Conservation (phyloP, 1,140 invertebrate species). For the Lepidostoma basale region DNA sequence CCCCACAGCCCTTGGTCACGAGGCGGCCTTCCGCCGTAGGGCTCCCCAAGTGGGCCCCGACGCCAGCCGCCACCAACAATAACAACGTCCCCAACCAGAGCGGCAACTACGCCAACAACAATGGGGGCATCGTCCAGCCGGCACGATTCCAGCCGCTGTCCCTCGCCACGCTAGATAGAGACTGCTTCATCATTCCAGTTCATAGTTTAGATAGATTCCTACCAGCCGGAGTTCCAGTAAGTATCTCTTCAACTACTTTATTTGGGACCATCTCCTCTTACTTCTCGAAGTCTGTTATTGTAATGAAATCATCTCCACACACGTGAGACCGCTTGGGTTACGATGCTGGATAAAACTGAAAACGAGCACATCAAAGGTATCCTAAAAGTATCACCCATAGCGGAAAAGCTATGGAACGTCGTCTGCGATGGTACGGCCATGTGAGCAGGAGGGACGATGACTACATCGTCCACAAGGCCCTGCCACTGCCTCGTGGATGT, state of each 20-base stretch:
- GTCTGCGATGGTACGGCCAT: no score
- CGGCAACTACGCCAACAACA: background rate
- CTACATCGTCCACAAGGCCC: no score
- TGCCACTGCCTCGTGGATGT: no score
- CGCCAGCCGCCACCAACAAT: slow-evolving; percentile 30
- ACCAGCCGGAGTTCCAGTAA: slow-evolving; percentile 84
- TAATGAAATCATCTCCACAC: no score
- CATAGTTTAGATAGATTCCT: slow-evolving; percentile 83
- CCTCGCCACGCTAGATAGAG: slow-evolving; percentile 77
- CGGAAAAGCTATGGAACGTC: no score
- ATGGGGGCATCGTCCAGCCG: slow-evolving; percentile 35
- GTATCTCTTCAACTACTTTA: slow-evolving; percentile 55
- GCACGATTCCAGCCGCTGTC: slow-evolving; percentile 70
- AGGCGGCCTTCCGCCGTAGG: slow-evolving; percentile 54
- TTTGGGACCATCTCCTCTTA: background rate
- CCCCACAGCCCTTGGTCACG: slow-evolving; percentile 55
- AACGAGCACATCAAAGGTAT: no score
- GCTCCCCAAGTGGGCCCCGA: slow-evolving; percentile 54
- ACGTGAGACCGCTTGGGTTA: no score
- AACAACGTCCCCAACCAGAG: background rate
- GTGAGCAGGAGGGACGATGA: no score
- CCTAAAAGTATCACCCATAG: no score
- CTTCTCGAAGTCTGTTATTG: background rate
- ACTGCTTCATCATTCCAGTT: slow-evolving; percentile 89
- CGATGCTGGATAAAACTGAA: no score